Percentiles rank a stretch among this genome's conserved stretches.
phyloP scores from a whole-genome alignment of 1,140 invertebrate species.

The Alviniconcha marisindica region DNA sequence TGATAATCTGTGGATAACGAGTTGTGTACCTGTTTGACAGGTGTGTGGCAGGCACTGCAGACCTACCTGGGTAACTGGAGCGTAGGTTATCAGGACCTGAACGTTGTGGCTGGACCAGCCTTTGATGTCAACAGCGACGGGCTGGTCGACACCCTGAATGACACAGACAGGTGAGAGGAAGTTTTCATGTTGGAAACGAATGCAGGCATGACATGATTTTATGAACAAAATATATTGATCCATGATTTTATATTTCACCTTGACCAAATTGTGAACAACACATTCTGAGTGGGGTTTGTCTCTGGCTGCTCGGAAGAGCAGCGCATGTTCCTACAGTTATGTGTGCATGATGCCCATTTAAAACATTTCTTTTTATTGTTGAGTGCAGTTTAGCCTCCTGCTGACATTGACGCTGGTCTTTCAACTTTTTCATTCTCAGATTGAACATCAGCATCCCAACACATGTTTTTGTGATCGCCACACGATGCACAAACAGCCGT shows the following conservation, averaged over 20 bases:
- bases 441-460: constrained; percentile 47
- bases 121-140: constrained; percentile 64
- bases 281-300: too few species aligned
- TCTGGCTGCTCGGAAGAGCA: too few species aligned
- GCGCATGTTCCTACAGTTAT: too few species aligned
- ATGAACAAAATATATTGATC: too few species aligned
- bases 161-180: constrained; percentile 27
- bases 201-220: too few species aligned
- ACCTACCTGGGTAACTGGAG: constrained; percentile 43
- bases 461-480: constrained; percentile 52
- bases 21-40: constrained; percentile 26
- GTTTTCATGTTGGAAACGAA: too few species aligned
- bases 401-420: too few species aligned
- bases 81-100: constrained; percentile 50
- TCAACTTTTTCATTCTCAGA: constrained; percentile 38
- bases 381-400: too few species aligned
- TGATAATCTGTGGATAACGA: background rate
- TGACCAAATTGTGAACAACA: too few species aligned
- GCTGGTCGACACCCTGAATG: constrained; percentile 7
- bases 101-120: constrained; percentile 51
- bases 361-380: too few species aligned
- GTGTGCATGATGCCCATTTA: too few species aligned
- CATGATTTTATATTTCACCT: too few species aligned
- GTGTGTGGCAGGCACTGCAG: constrained; percentile 48
- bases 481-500: constrained; percentile 43